These are phyloP conservation scores for Glyptemys insculpta DNA, from an alignment of 2,797 vertebrate genomes.

Conservation along the genomic window DNA sequence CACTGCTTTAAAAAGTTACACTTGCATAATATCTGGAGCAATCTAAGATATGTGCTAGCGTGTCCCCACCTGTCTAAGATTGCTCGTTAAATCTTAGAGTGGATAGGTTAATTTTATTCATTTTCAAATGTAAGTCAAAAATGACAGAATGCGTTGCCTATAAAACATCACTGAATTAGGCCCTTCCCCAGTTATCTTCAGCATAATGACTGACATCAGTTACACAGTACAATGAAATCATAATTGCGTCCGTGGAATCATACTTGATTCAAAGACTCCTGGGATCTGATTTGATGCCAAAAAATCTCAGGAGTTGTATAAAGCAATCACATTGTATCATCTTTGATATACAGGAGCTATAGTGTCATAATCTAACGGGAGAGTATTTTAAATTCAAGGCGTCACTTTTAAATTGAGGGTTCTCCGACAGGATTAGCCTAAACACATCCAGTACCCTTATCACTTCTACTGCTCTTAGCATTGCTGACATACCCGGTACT, in stretches of 20 bases:
- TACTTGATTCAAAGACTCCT: background rate
- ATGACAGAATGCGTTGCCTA: background rate
- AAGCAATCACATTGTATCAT: background rate
- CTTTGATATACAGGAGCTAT: accelerated
- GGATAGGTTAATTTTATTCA: accelerated
- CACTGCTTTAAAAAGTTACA: background rate
- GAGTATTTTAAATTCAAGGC: background rate
- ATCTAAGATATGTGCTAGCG: background rate
- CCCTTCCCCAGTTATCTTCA: background rate
- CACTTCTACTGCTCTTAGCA: background rate
- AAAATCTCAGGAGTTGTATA: background rate
- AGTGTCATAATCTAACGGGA: accelerated
- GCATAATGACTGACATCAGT: background rate
- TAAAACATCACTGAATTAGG: background rate
- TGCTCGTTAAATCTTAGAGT: accelerated
- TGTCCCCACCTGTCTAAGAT: background rate
- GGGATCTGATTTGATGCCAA: background rate
- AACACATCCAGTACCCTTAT: background rate
- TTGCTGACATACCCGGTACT: background rate
- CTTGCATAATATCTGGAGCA: background rate
- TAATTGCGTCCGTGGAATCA: background rate
- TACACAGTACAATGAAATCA: accelerated
- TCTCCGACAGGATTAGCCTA: background rate
- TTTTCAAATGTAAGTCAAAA: background rate
- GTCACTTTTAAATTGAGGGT: accelerated